Base-by-base conservation (phyloP, 1,140 invertebrate species). In the Drosophila sturtevanti region DNA sequence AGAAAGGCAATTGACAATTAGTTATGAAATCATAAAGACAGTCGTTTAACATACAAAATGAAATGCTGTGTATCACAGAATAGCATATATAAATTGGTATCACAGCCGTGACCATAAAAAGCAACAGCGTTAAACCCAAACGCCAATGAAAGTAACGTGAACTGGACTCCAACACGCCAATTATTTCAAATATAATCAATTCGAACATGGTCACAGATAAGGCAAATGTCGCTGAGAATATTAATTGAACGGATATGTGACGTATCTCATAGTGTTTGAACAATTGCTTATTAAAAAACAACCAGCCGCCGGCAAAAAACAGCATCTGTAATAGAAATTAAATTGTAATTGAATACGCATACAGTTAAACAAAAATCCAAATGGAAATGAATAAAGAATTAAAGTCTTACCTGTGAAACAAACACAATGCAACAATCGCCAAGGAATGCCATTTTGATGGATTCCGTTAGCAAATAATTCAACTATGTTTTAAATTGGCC, bases 181-280 rank as follows among this genome's bases (percentile, higher is more conserved):
- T 93, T 90, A 99, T 99, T 94, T 99, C 99, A 94, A 99, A 99
- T 92, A 99, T 99, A 70, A 99, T 99, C 22, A 99, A 93, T 92
- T 99, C 99, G 93, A 99, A 99, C 97, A 99, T 99, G 4, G 98
- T 99, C 91, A 99, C 99, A 12, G 98, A 99, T 2, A 99, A 92
- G 4, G 99, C 96, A 92, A 99, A 99, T 41, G 98, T 99, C 5
- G 97, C 94, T 0, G 98, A 99, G 92, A 99, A 99, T 84, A 99
- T 98, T 2, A 99, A 92, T 91, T 99, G 97, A 6, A 99, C 98
- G 52, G 98, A 93, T 70, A 95, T 95, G 92, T 99, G 97, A 90
- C 98, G 97, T 1, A 99, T 97, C 94, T 99, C 99, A 94, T 99
- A 99, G 92, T 99, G 98, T 81, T 97, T 95, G 92, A 99, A 99